Evolutionary conservation across 2,888 invertebrate species (phyloP), one percentile per base, ranked within the genome.

Genomic region (Stenichneumon culpator): DNA sequence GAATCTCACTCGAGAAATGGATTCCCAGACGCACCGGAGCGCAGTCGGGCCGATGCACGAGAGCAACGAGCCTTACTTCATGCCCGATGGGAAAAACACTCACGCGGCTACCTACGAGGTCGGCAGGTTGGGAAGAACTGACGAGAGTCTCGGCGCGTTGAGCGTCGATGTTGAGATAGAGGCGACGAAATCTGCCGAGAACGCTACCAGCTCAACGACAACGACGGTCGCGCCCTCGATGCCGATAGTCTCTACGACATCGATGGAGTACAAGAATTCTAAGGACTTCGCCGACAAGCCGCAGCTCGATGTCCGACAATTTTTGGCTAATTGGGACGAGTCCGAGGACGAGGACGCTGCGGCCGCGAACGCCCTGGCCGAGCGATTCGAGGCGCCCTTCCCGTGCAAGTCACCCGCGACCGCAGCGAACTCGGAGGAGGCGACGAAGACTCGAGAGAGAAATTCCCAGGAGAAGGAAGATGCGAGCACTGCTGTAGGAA

Each of bases 321-420:
- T 94, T 87, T 81, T 94, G 47, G 94, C 93, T 1, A 94, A 90
- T 60, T 94, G 94, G 94, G 94, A 93, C 78, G 93, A 93, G 65
- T 92, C 93, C 2, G 93, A 93, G 68, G 94, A 94, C 14, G 94
- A 94, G 69, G 93, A 94, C 16, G 90, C 89, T 44, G 82, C 90
- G 3, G 86, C 88, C n/a, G 32, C 83, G 0, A 16, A 82, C 52
- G 36, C 19, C 4, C 36, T 67, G 9, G 19, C 22, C 19, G 67
- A 25, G 2, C 36, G 39, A 16, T 77, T 67, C 54, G 65, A 50
- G 1, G 65, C 65, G 4, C n/a, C 14, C 2, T 75, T 57, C 11
- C 9, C 54, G 3, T 14, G 22, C 2, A 57, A 57, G 57, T 57
- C 57, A 57, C 11, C 57, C 11, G 11, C 57, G 57, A 57, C 22